Percentiles rank a stretch among this genome's conserved stretches.
Conservation (phyloP, 2,797 vertebrate genomes). For the Dermochelys coriacea region DNA sequence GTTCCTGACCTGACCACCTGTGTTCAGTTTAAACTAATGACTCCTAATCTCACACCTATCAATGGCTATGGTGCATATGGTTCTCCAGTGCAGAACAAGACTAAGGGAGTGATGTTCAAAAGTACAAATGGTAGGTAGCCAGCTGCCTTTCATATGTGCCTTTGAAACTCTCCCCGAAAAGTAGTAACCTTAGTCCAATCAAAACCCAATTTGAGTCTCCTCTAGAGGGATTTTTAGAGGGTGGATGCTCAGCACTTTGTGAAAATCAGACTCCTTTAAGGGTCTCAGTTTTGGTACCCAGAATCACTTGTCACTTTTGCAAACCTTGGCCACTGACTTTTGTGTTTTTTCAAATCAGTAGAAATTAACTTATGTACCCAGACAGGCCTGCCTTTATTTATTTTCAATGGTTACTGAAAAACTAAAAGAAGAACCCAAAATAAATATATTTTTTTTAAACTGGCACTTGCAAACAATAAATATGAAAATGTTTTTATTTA, state of each 20-base stretch:
- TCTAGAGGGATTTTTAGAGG: neutral
- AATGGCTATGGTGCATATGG: conserved; percentile 43
- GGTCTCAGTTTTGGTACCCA: neutral
- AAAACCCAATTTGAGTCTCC: neutral
- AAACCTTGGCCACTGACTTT: rapidly evolving
- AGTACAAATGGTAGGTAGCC: rapidly evolving
- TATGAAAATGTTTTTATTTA: neutral
- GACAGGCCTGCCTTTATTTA: neutral
- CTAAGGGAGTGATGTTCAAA: neutral
- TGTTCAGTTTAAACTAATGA: conserved; percentile 65
- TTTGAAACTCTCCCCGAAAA: neutral
- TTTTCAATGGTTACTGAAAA: neutral
- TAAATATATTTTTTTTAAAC: neutral
- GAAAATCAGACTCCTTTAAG: neutral
- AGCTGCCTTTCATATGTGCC: neutral
- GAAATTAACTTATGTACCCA: neutral
- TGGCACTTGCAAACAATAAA: neutral
- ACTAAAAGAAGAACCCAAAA: neutral
- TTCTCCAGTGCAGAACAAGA: conserved; percentile 23
- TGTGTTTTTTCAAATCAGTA: rapidly evolving
- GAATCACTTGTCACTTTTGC: rapidly evolving
- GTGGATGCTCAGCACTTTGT: rapidly evolving
- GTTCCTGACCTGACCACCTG: conserved; percentile 37
- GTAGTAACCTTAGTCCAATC: neutral
- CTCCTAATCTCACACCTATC: conserved; percentile 53